Evolutionary conservation across 2,888 invertebrate genomes (phyloP).

Genomic region (Epsilonema sp.): DNA sequence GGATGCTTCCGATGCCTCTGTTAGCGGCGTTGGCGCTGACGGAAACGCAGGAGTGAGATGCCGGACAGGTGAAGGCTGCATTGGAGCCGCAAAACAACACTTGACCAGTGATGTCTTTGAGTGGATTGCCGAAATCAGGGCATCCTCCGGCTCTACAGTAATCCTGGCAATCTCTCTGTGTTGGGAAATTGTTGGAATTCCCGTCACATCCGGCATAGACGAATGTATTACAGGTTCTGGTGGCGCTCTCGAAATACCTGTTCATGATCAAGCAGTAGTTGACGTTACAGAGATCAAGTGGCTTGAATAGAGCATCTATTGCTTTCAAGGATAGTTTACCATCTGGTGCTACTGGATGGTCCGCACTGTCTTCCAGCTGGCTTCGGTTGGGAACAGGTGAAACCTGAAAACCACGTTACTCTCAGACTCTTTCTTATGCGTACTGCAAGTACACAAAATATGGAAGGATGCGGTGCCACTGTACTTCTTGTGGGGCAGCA

Average conservation of each 20-base stretch:
- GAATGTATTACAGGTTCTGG: constrained; percentile 15
- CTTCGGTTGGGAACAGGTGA: constrained; percentile 23
- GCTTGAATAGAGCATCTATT: too few species aligned
- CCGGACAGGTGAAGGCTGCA: constrained; percentile 13
- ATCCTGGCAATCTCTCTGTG: constrained; percentile 20
- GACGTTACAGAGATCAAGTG: too few species aligned
- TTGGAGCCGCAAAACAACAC: not conserved
- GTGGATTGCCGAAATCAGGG: not conserved
- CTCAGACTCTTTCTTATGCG: too few species aligned
- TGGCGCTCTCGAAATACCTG: constrained; percentile 9
- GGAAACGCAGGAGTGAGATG: constrained; percentile 23
- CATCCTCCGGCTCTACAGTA: constrained; percentile 18
- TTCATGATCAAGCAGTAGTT: too few species aligned
- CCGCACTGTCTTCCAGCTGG: constrained; percentile 25
- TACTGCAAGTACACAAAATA: too few species aligned
- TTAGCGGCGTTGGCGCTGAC: constrained; percentile 22
- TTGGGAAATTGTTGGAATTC: constrained; percentile 26
- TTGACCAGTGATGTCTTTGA: not conserved
- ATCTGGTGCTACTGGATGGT: constrained; percentile 19
- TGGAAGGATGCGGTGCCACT: too few species aligned
- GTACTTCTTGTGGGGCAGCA: constrained; percentile 23
- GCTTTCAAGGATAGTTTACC: too few species aligned
- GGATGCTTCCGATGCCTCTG: not conserved
- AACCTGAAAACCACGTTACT: too few species aligned
- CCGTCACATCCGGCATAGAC: constrained; percentile 24